Evolutionary conservation across 2,113 vertebrate genomes (phyloP), one percentile per base, ranked within the genome.

Genomic region (Lontra canadensis): DNA sequence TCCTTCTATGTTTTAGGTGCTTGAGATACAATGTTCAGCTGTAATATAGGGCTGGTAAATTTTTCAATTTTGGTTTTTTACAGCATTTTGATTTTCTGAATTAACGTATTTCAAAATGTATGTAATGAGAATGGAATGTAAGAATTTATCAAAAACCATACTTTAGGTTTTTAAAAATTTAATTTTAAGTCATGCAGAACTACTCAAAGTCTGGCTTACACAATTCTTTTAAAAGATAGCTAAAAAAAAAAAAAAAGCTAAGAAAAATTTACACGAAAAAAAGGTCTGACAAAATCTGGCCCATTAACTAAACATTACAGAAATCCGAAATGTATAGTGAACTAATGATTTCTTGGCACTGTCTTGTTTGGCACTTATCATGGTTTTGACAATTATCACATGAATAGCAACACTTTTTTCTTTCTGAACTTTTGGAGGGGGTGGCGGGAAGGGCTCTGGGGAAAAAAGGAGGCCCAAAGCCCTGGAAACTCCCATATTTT

Each of bases 331-430:
- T 90, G 95, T 97, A 88, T 91, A 97, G 96, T 97, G 97, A 98
- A 98, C 98, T 99, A 98, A 98, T 98, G 98, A 98, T 98, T 98
- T 98, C 97, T 98, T 98, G 98, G 97, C 95, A 98, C 94, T 97
- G 95, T 88, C 97, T 97, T 81, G 49, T 97, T 93, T 97, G 97
- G 96, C 97, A 95, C 87, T 96, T 95, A 96, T 73, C 12, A 83
- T 96, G 97, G 96, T 98, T 99, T 98, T 97, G 98, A 98, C 98
- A 98, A 97, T 97, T 98, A 98, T 98, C 71, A 84, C 95, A 98
- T 98, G 98, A 98, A 95, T 98, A 98, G 97, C 97, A 97, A 97
- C 97, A 96, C 91, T 98, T 98, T 97, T 96, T 98, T 96, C 96
- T 95, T 97, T 96, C 97, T 98, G 97, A 98, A 98, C 97, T 96